phyloP scores from a whole-genome alignment of 2,797 vertebrate genomes.

The Hipposideros larvatus region DNA sequence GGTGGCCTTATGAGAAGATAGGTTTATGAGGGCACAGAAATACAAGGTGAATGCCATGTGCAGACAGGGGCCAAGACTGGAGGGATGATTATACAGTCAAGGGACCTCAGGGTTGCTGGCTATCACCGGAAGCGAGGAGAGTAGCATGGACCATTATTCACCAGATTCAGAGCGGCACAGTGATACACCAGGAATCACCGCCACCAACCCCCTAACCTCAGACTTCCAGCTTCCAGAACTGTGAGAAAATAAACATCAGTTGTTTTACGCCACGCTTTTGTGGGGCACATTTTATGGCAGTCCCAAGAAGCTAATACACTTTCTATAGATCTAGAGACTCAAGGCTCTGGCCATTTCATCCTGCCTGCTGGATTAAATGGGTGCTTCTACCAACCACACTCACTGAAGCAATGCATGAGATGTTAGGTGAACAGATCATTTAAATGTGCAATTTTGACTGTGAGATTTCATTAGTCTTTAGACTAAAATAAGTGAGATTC shows the following conservation, averaged over 20 bases:
- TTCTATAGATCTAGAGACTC: not conserved
- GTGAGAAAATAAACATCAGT: not conserved
- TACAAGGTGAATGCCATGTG: not conserved
- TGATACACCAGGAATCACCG: not conserved
- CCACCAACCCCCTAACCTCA: not conserved
- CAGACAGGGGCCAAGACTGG: not conserved
- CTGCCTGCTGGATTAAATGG: not conserved
- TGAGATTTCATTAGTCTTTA: not conserved
- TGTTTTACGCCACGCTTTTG: not conserved
- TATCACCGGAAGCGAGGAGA: not conserved
- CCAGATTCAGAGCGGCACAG: too few relatives aligned
- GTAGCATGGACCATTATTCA: not conserved
- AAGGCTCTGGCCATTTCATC: not conserved
- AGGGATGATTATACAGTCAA: not conserved
- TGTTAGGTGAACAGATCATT: not conserved
- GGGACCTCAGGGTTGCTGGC: not conserved
- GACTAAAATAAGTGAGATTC: not conserved
- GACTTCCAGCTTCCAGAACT: not conserved
- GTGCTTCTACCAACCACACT: not conserved
- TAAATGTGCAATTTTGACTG: not conserved
- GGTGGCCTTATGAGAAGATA: not conserved
- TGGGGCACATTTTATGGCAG: not conserved
- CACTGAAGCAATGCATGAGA: not conserved
- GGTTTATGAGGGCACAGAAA: not conserved
- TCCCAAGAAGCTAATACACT: not conserved